These are phyloP conservation scores for Lophius piscatorius DNA, from an alignment of 2,113 vertebrate species.

Conservation along the genomic window DNA sequence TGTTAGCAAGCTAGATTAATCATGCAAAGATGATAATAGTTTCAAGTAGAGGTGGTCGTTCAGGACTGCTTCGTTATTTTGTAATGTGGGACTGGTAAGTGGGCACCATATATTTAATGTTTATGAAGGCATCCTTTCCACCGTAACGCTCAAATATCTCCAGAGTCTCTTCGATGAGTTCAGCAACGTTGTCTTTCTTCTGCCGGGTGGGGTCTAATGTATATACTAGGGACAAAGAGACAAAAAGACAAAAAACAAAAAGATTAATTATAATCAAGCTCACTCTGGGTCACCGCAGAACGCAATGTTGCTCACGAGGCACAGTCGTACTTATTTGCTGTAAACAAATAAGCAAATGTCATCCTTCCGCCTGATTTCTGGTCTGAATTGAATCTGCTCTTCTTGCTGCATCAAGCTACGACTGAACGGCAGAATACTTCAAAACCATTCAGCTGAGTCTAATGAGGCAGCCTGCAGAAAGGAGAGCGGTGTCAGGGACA, in stretches of 20 bases:
- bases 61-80: conserved; percentile 67
- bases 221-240: no score
- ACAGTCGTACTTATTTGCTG: conserved; percentile 31
- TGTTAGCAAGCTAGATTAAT: conserved; percentile 6
- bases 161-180: conserved; percentile 93
- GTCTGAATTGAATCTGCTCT: conserved; percentile 55
- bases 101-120: conserved; percentile 98
- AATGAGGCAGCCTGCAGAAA: conserved; percentile 60
- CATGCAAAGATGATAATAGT: no score
- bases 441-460: conserved; percentile 58
- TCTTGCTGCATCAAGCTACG: conserved; percentile 32
- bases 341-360: conserved; percentile 36
- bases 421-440: conserved; percentile 44
- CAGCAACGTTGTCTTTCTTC: conserved; percentile 89
- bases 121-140: conserved; percentile 89
- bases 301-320: conserved; percentile 31
- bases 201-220: conserved; percentile 92
- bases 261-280: conserved; percentile 1
- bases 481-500: conserved; percentile 26
- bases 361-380: conserved; percentile 60
- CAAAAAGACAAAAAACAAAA: conserved; percentile 16
- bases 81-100: conserved; percentile 90
- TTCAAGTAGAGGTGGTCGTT: no score
- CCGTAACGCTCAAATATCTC: conserved; percentile 89
- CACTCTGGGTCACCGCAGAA: conserved; percentile 1